Conservation (phyloP, 2,113 vertebrate species). For the Hippocampus zosterae region DNA sequence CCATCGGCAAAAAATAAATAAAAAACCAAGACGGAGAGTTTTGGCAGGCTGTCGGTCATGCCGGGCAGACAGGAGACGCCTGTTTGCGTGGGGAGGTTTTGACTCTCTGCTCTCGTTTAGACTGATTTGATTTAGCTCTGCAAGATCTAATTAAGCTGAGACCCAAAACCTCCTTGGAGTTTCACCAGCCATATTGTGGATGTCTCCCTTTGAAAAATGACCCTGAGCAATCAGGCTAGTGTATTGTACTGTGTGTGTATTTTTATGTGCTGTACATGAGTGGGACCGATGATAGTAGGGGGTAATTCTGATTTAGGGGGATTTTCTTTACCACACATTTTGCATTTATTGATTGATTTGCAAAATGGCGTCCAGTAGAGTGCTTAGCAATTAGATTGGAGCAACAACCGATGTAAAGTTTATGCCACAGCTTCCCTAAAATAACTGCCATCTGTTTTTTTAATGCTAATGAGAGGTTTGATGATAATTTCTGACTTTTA, state of each 20-base stretch:
- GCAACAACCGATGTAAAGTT: neutral
- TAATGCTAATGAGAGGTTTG: neutral
- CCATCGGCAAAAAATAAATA: neutral
- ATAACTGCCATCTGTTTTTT: no score
- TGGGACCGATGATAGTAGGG: slow-evolving; percentile 33
- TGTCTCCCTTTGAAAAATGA: slow-evolving; percentile 68
- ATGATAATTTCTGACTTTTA: neutral
- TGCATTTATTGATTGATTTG: neutral
- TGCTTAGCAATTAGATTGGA: neutral
- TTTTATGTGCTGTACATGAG: slow-evolving; percentile 59
- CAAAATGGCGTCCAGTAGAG: neutral
- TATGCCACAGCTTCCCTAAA: no score
- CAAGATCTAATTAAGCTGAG: slow-evolving; percentile 71
- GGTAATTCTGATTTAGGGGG: neutral
- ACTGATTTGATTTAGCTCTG: slow-evolving; percentile 74
- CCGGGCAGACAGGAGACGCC: slow-evolving; percentile 40
- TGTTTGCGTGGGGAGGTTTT: slow-evolving; percentile 46
- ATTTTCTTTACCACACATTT: neutral
- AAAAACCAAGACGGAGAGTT: slow-evolving; percentile 16
- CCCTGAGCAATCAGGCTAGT: slow-evolving; percentile 56
- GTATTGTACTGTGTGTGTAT: slow-evolving; percentile 25
- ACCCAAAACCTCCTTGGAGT: slow-evolving; percentile 65
- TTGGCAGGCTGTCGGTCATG: slow-evolving; percentile 48
- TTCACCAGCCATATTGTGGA: slow-evolving; percentile 68
- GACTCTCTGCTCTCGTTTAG: slow-evolving; percentile 62